Evolutionary conservation across 2,797 vertebrate species (phyloP), one percentile per base, ranked within the genome.

Genomic region (Linurgus olivaceus): DNA sequence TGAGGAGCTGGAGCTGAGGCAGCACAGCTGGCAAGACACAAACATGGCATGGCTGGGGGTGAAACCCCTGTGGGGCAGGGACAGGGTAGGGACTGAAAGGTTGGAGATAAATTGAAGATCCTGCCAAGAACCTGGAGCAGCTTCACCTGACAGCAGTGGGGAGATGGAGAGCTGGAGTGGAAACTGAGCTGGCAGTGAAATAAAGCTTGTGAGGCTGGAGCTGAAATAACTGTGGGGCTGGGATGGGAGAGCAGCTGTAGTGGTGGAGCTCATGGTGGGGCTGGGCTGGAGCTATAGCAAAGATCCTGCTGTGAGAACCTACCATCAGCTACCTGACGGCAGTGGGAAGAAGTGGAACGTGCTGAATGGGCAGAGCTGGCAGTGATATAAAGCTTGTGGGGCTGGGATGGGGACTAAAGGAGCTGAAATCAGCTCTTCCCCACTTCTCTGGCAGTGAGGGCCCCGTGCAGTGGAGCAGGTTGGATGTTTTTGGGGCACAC

Each of bases 401-500:
- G 25, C 68, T 55, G 68, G 79, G 48, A 28, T 15, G 4, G 35
- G 50, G 25, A 11, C 29, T 48, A 3, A 33, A 65, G 59, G 51
- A 65, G 51, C 51, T 42, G 59, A 35, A 57, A 35, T 26, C 1
- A 0, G 2, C 57, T 18, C n/a, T 51, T 61, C 31, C 37, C 44
- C 51, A 5, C 6, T 26, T 9, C 12, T 26, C n/a, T 11, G 50
- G 48, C 26, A 40, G 44, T 0, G 1, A 23, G 45, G 33, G 35
- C 42, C 28, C 42, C 6, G 38, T n/a, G 21, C n/a, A n/a, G 35
- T 4, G 71, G 33, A 25, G 31, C 1, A 42, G 37, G 80, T 15
- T 0, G 3, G 29, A 29, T 35, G 66, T 11, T 63, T 21, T 40
- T 1, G 50, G 61, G 82, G 51, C 48, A 11, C 61, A 1, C 0